Base-by-base conservation (phyloP, 2,113 vertebrate genomes). In the Crotalus tigris region DNA sequence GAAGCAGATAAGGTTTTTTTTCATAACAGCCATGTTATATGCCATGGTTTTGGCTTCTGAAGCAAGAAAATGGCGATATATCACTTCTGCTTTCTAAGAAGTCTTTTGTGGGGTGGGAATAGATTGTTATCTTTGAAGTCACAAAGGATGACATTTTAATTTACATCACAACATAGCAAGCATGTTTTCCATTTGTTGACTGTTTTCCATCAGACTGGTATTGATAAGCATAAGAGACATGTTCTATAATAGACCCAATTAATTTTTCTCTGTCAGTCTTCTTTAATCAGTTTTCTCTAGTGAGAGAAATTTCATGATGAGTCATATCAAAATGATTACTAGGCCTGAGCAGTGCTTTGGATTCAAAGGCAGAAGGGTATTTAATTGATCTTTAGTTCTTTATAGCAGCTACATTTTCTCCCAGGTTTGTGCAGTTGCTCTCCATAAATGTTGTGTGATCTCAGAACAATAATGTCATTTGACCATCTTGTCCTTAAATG, bases 111-210 rank as follows among this genome's bases (percentile, higher is more conserved):
- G 88, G 69, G 55, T 93, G 92, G 75, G 81, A 93, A 64, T 11
- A n/a, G 75, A 90, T 87, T 90, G 88, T 86, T 93, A 90, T 85
- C 92, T 90, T 93, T 93, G 92, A 93, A 90, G 92, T 90, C 75
- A 93, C 89, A 86, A 90, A 90, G 57, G 57, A 93, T 93, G 88
- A 57, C 69, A 93, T 90, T 93, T 93, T 93, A 93, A 93, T 93
- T 86, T 86, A 46, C 54, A 90, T 89, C 89, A 53, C 89, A 86
- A 93, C 57, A 51, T 90, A 57, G 89, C 53, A n/a, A 53, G 23
- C 81, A 93, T 93, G 92, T 93, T 93, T 93, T 29, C 64, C 88
- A 87, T 93, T 90, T 93, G 89, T 29, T 54, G n/a, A 33, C 23
- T 49, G 55, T 64, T 57, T 93, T 39, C 90, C 87, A 90, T 64